Conservation (phyloP, 2,888 invertebrate genomes). For the Carabus problematicus region DNA sequence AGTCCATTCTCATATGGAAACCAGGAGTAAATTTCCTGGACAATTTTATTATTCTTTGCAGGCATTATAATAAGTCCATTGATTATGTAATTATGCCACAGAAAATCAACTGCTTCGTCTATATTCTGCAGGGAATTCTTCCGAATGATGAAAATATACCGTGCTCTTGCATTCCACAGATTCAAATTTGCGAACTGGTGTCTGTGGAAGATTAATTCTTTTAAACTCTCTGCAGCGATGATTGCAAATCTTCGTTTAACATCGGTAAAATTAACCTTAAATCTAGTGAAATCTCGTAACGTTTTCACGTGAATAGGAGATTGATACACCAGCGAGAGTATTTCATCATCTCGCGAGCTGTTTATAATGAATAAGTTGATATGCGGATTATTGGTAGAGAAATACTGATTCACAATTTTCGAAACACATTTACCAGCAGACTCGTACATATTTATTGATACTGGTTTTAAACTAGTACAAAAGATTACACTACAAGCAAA, state of each 20-base stretch:
- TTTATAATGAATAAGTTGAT: constrained; percentile 31
- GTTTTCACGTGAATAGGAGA: constrained; percentile 19
- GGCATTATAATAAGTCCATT: constrained; percentile 34
- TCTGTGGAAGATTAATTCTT: constrained; percentile 15
- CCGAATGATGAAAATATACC: constrained; percentile 28
- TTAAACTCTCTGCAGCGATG: constrained; percentile 7
- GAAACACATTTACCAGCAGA: neutral
- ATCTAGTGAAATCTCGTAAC: constrained; percentile 20
- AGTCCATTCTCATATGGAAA: constrained; percentile 49
- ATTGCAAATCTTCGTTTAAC: constrained; percentile 16
- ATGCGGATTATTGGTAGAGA: no score
- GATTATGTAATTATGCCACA: constrained; percentile 35
- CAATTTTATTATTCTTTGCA: neutral
- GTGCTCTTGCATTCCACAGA: constrained; percentile 31
- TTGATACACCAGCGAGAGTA: constrained; percentile 20
- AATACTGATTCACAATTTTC: neutral
- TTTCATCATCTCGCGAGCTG: constrained; percentile 18
- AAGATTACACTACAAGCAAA: no score
- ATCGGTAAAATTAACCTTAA: constrained; percentile 31
- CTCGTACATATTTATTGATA: neutral
- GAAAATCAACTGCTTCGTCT: constrained; percentile 13
- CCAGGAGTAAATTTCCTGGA: constrained; percentile 50
- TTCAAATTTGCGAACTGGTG: constrained; percentile 21
- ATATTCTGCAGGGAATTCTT: constrained; percentile 17
- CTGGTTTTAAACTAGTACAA: neutral